phyloP scores from a whole-genome alignment of 2,888 invertebrate species.

The Anthophora plumipes region DNA sequence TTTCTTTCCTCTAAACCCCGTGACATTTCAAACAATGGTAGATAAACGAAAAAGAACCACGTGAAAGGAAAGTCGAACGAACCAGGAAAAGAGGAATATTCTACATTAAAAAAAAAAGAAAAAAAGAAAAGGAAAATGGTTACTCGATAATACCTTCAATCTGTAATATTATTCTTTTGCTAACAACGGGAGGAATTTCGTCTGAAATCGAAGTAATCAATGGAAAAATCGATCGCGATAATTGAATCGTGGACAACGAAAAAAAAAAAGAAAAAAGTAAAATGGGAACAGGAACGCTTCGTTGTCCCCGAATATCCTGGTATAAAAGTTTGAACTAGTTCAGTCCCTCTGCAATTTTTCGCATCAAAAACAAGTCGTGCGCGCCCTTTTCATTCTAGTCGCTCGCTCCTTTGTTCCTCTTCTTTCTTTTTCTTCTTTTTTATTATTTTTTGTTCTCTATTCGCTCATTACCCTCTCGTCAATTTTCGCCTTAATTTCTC shows the following conservation, averaged over 20 bases:
- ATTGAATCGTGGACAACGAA: constrained; percentile 25
- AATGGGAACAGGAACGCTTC: constrained; percentile 2
- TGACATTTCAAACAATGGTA: no score
- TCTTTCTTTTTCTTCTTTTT: constrained; percentile 35
- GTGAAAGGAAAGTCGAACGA: background rate
- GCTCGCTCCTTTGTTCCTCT: background rate
- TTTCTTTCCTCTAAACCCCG: background rate
- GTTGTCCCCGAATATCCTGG: constrained; percentile 15
- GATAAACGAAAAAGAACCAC: background rate
- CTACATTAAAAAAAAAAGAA: background rate
- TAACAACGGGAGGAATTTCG: constrained; percentile 5
- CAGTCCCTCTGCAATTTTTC: constrained; percentile 12
- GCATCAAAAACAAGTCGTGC: constrained; percentile 11
- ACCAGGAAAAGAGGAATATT: no score
- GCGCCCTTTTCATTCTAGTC: background rate
- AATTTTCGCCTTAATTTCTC: constrained; percentile 65
- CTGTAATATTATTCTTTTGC: constrained; percentile 17
- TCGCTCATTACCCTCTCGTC: constrained; percentile 68
- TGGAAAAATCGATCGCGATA: constrained; percentile 27
- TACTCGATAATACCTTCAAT: background rate
- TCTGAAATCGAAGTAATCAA: constrained; percentile 4
- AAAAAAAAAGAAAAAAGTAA: no score
- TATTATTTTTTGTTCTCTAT: constrained; percentile 22
- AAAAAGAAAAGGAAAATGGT: background rate
- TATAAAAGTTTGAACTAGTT: constrained; percentile 18